A percentile compares a stretch with the other conserved stretches of the same genome.
Evolutionary conservation across 2,113 vertebrate species (phyloP).

Genomic region (Ascaphus truei): DNA sequence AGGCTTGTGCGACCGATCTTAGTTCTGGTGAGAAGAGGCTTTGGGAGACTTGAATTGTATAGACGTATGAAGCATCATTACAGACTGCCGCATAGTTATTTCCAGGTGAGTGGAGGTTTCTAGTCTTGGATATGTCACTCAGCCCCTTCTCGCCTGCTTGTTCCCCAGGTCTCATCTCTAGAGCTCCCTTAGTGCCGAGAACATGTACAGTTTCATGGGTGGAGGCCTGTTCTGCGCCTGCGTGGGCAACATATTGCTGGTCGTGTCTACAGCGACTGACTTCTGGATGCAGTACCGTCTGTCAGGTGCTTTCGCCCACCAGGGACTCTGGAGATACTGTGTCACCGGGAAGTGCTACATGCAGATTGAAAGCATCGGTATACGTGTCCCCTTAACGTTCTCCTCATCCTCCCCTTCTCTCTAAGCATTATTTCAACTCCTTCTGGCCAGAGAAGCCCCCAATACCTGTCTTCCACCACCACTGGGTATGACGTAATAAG

Average conservation of each 20-base stretch:
- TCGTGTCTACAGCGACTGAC: conserved; percentile 80
- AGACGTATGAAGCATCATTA: too few species aligned
- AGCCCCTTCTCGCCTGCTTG: background rate
- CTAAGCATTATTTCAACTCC: too few species aligned
- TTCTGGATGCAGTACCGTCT: conserved; percentile 90
- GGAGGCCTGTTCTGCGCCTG: conserved; percentile 86
- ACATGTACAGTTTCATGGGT: conserved; percentile 89
- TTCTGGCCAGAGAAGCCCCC: too few species aligned
- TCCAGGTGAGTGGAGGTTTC: too few species aligned
- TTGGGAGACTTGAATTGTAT: too few species aligned
- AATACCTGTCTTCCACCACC: too few species aligned
- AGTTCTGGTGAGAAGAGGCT: too few species aligned
- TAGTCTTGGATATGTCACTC: background rate
- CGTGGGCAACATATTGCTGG: conserved; percentile 79
- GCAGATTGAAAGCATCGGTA: conserved; percentile 82
- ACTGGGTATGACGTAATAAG: too few species aligned
- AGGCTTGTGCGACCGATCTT: too few species aligned
- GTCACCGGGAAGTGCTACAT: conserved; percentile 82
- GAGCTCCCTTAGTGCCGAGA: conserved; percentile 20
- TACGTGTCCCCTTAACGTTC: conserved; percentile 36
- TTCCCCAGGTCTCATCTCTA: background rate
- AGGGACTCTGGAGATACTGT: conserved; percentile 86
- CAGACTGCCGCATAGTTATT: too few species aligned
- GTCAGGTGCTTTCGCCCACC: conserved; percentile 78
- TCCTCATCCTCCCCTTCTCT: background rate